Percentiles rank a stretch among this genome's conserved stretches.
phyloP scores from a whole-genome alignment of 2,113 vertebrate genomes.

The Plotosus lineatus region DNA sequence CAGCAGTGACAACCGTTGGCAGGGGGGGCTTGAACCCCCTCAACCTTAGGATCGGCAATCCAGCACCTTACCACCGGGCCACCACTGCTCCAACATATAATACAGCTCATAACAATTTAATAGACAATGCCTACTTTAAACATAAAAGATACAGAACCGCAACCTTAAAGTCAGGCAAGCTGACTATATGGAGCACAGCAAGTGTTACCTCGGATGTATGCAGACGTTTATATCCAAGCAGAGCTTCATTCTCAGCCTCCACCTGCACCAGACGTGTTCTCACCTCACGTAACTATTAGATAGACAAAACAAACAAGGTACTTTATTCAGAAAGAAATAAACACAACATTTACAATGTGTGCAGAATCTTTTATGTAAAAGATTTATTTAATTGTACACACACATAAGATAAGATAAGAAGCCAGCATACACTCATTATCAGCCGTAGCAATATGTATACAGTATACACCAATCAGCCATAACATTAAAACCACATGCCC shows the following conservation, averaged over 20 bases:
- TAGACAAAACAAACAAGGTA: constrained; percentile 5
- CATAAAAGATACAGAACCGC: too few relatives aligned
- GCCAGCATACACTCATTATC: background rate
- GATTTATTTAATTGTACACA: background rate
- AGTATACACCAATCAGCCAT: too few relatives aligned
- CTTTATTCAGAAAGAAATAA: background rate
- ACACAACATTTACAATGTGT: background rate
- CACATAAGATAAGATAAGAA: background rate
- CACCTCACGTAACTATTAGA: constrained; percentile 50
- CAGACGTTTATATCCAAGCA: constrained; percentile 52
- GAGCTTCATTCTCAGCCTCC: constrained; percentile 55
- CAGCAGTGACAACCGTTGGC: too few relatives aligned
- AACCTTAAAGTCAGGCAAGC: too few relatives aligned
- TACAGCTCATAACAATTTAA: too few relatives aligned
- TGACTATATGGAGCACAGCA: background rate
- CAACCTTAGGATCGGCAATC: too few relatives aligned
- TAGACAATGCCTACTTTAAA: too few relatives aligned
- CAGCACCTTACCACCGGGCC: too few relatives aligned
- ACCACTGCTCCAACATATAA: too few relatives aligned
- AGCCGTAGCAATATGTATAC: too few relatives aligned
- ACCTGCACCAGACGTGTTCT: constrained; percentile 45
- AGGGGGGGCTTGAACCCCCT: too few relatives aligned
- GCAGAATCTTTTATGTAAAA: background rate
- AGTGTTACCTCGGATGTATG: constrained; percentile 50
- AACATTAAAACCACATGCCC: too few relatives aligned